Evolutionary conservation across 2,797 vertebrate genomes (phyloP).

Genomic region (Jordanella pulchra): DNA sequence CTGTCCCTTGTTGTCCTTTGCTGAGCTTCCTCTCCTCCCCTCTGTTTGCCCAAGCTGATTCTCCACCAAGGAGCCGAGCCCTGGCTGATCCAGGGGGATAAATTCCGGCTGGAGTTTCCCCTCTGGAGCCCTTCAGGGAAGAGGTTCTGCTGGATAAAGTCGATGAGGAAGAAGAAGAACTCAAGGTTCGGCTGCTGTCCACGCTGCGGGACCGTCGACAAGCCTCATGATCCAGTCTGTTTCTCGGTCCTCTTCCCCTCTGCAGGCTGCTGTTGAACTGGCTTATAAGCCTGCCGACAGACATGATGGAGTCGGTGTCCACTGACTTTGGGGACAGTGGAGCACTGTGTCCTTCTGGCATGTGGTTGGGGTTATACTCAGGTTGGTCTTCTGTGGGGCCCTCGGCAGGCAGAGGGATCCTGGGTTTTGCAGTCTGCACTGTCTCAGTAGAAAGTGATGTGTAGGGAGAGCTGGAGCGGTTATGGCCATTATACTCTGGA

Average conservation of each 20-base stretch:
- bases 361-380: conserved; percentile 26
- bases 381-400: conserved; percentile 33
- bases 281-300: conserved; percentile 88
- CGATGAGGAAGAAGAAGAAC: conserved; percentile 78
- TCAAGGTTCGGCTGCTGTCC: conserved; percentile 74
- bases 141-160: conserved; percentile 61
- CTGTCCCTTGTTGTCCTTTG: conserved; percentile 37
- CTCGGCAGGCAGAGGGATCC: conserved; percentile 73
- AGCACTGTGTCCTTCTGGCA: conserved; percentile 25
- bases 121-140: conserved; percentile 49
- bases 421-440: conserved; percentile 49
- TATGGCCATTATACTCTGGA: conserved; percentile 81
- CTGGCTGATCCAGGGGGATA: conserved; percentile 65
- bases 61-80: conserved; percentile 50
- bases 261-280: conserved; percentile 86
- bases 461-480: conserved; percentile 27
- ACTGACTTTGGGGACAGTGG: conserved; percentile 66
- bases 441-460: conserved; percentile 14
- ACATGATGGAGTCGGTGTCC: conserved; percentile 85
- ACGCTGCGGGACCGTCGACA: conserved; percentile 88
- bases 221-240: conserved; percentile 82
- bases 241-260: conserved; percentile 84
- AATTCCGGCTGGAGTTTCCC: conserved; percentile 31
- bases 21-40: conserved; percentile 44
- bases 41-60: conserved; percentile 29